Conservation (phyloP, 2,888 invertebrate species). For the Pocota personata region DNA sequence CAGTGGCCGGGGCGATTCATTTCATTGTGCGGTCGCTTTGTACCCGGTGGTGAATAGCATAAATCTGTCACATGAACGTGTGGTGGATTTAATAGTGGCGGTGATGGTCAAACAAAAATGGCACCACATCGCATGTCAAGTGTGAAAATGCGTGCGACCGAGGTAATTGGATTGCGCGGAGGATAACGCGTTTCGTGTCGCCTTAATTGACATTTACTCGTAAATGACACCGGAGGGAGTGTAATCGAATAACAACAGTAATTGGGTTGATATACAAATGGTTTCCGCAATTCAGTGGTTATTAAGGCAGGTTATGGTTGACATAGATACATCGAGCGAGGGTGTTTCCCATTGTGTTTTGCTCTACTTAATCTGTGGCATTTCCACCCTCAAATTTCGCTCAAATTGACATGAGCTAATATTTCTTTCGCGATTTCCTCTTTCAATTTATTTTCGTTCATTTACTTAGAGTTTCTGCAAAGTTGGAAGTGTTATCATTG, state of each 20-base stretch:
- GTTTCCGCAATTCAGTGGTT: slow-evolving; percentile 43
- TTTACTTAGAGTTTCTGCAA: neutral
- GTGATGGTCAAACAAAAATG: slow-evolving; percentile 68
- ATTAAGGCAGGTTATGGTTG: slow-evolving; percentile 60
- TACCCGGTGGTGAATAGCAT: slow-evolving; percentile 63
- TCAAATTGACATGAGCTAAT: neutral
- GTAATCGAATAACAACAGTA: neutral
- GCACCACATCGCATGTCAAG: slow-evolving; percentile 64
- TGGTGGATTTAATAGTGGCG: slow-evolving; percentile 71
- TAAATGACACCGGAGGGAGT: slow-evolving; percentile 27
- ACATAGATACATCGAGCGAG: slow-evolving; percentile 21
- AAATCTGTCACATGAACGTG: slow-evolving; percentile 71
- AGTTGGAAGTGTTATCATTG: neutral
- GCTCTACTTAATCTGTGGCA: slow-evolving; percentile 35
- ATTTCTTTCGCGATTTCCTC: neutral
- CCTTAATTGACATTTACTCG: slow-evolving; percentile 70
- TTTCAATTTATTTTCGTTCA: neutral
- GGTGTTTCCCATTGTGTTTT: slow-evolving; percentile 9
- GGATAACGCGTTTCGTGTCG: slow-evolving; percentile 58
- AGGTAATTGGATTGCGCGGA: slow-evolving; percentile 61
- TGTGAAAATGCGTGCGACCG: slow-evolving; percentile 70
- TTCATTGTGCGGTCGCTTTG: slow-evolving; percentile 66
- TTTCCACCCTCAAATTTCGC: slow-evolving; percentile 21
- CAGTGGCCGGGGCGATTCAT: slow-evolving; percentile 44
- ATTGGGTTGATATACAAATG: neutral